A percentile compares a stretch with the other conserved stretches of the same genome.
phyloP scores from a whole-genome alignment of 2,113 vertebrate species.

The Myotis brandtii region DNA sequence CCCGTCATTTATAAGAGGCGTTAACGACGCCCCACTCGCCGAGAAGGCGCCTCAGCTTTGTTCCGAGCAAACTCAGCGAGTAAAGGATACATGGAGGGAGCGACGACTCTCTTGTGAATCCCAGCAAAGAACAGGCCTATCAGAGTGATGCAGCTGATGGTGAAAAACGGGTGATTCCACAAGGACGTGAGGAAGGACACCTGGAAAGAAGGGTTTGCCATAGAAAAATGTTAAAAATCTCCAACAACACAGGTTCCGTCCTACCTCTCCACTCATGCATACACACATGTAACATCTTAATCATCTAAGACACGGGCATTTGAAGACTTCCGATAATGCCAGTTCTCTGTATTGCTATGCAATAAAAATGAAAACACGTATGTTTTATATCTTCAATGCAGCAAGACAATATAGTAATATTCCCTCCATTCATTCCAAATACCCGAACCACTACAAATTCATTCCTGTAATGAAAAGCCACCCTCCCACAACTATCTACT shows the following conservation, averaged over 20 bases:
- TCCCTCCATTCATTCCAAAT: neutral
- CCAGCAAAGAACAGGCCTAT: slow-evolving; percentile 99
- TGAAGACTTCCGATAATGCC: neutral
- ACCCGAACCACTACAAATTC: neutral
- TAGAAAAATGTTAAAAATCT: neutral
- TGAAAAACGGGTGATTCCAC: slow-evolving; percentile 99
- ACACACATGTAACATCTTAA: neutral
- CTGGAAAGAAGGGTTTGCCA: slow-evolving; percentile 83
- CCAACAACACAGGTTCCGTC: neutral
- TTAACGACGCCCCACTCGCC: neutral
- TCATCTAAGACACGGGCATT: neutral
- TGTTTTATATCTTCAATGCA: neutral
- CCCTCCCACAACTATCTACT: neutral
- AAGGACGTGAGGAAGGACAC: slow-evolving; percentile 98
- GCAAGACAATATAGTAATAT: neutral
- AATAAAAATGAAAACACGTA: neutral
- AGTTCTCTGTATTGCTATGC: neutral
- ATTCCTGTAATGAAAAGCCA: slow-evolving; percentile 16
- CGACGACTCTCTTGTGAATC: slow-evolving; percentile 99
- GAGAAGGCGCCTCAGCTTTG: neutral
- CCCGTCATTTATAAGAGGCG: neutral
- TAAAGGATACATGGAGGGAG: slow-evolving; percentile 99
- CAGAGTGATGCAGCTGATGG: slow-evolving; percentile 97
- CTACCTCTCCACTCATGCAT: neutral
- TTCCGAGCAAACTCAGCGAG: neutral